Conservation (phyloP, 2,113 vertebrate genomes). For the Pan troglodytes region NHGRI_mPanTro3-v2.1_pri NC_072404.2:136149501-136150000, state of each 20-base stretch:
- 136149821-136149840: background rate
- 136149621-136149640: background rate
- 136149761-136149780: constrained; percentile 3
- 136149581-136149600: background rate
- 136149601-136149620: background rate
- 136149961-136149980: too few species aligned
- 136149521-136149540: background rate
- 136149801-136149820: background rate
- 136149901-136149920: background rate
- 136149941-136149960: too few species aligned
- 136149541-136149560: constrained; percentile 25
- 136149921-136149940: background rate
- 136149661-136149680: constrained; percentile 5
- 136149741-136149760: background rate
- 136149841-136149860: background rate
- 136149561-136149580: background rate
- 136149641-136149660: background rate
- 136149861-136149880: background rate
- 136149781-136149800: background rate
- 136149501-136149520: background rate
- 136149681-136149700: background rate
- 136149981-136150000: too few species aligned
- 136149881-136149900: background rate
- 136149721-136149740: background rate
- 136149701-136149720: background rate